phyloP scores from a whole-genome alignment of 2,797 vertebrate genomes.

The Notolabrus celidotus region DNA sequence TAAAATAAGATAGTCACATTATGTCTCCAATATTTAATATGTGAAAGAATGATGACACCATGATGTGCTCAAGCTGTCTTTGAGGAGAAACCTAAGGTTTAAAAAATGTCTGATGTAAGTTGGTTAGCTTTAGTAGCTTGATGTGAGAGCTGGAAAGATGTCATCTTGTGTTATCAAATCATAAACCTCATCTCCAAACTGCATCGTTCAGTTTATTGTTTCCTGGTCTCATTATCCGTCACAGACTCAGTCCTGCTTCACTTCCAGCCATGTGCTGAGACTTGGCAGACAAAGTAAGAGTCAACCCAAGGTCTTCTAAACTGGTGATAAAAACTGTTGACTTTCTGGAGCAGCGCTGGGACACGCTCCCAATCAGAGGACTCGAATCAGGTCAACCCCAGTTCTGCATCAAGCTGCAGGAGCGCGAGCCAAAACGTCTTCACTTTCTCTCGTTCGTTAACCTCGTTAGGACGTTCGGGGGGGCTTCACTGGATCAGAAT shows the following conservation, averaged over 20 bases:
- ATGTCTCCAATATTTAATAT: too few relatives aligned
- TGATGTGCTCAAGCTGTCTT: too few relatives aligned
- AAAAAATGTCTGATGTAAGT: too few relatives aligned
- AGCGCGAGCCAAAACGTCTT: slow-evolving; percentile 8
- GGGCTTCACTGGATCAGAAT: slow-evolving; percentile 43
- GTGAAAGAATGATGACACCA: too few relatives aligned
- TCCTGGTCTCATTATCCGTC: too few relatives aligned
- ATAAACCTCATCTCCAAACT: too few relatives aligned
- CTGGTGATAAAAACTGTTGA: not conserved
- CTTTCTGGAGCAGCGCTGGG: not conserved
- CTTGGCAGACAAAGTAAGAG: not conserved
- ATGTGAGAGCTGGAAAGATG: too few relatives aligned
- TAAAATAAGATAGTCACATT: too few relatives aligned
- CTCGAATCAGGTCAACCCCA: slow-evolving; percentile 26
- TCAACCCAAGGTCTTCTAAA: not conserved
- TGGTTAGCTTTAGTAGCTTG: too few relatives aligned
- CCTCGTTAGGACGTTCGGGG: slow-evolving; percentile 52
- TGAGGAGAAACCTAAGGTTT: too few relatives aligned
- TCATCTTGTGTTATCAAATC: too few relatives aligned
- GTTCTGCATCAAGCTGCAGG: not conserved
- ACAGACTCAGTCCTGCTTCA: not conserved
- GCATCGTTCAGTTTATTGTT: too few relatives aligned
- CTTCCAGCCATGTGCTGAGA: not conserved
- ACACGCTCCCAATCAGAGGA: slow-evolving; percentile 6
- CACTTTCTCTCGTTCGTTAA: slow-evolving; percentile 47